Evolutionary conservation across 2,797 vertebrate species (phyloP).

Genomic region (Phoeniculus purpureus): DNA sequence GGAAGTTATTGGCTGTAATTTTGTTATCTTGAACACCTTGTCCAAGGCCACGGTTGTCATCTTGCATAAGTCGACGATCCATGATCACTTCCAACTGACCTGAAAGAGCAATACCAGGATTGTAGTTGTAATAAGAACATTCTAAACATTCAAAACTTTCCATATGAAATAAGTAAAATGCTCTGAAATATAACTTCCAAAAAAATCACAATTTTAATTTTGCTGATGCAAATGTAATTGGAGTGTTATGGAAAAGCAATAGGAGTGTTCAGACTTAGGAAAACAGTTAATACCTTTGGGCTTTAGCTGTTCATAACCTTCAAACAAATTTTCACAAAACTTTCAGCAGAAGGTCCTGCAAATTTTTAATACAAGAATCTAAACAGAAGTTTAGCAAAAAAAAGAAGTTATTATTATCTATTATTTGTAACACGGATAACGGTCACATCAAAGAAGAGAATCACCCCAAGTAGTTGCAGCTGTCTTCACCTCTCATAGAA

Average conservation of each 20-base stretch:
- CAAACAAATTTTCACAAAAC: neutral
- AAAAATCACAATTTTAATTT: neutral
- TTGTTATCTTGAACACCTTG: conserved; percentile 94
- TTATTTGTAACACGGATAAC: neutral
- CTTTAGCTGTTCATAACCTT: neutral
- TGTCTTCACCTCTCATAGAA: neutral
- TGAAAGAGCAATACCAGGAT: conserved; percentile 60
- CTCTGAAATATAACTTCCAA: neutral
- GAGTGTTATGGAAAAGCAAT: neutral
- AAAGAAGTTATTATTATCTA: neutral
- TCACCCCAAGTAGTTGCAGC: neutral
- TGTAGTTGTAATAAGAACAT: neutral
- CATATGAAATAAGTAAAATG: neutral
- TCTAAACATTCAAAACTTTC: neutral
- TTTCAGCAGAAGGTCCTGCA: neutral
- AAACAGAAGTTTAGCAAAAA: neutral
- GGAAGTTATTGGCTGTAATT: conserved; percentile 86
- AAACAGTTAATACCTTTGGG: neutral
- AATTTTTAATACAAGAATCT: neutral
- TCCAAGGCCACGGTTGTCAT: conserved; percentile 93
- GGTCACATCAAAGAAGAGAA: neutral
- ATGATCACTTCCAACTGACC: conserved; percentile 92
- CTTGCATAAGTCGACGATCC: conserved; percentile 93
- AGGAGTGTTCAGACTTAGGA: neutral
- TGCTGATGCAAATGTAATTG: neutral